Evolutionary conservation across 2,113 vertebrate genomes (phyloP).

Genomic region (Chaetops frenatus): DNA sequence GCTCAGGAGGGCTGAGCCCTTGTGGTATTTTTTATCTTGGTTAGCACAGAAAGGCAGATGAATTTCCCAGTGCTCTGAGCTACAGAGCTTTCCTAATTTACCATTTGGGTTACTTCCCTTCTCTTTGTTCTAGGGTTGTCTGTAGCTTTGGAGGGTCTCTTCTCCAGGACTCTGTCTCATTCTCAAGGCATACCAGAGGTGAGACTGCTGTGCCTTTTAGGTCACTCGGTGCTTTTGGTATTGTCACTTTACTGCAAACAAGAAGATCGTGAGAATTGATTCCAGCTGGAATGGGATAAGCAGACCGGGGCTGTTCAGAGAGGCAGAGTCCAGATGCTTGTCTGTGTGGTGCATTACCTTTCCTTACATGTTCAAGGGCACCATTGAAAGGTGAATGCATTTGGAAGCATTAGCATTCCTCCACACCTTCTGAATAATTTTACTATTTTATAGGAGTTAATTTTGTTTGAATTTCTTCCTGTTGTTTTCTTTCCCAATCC

Average conservation of each 20-base stretch:
- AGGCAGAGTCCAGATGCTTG: slow-evolving; percentile 18
- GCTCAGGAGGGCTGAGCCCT: background rate
- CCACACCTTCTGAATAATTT: slow-evolving; percentile 16
- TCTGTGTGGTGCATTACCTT: slow-evolving; percentile 12
- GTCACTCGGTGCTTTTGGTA: background rate
- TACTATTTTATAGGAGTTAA: slow-evolving; percentile 2
- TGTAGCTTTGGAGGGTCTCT: background rate
- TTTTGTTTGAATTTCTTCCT: slow-evolving; percentile 44
- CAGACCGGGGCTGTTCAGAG: background rate
- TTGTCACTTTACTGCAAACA: background rate
- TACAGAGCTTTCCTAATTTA: background rate
- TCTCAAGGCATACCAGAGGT: background rate
- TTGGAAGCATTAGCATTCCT: slow-evolving; percentile 31
- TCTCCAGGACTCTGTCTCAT: background rate
- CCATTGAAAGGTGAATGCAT: background rate
- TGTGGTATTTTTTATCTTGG: background rate
- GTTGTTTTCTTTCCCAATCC: slow-evolving; percentile 15
- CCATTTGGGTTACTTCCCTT: background rate
- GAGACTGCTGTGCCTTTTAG: background rate
- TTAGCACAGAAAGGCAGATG: background rate
- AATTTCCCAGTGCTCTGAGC: background rate
- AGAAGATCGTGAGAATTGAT: background rate
- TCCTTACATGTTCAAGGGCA: background rate
- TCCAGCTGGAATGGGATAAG: background rate
- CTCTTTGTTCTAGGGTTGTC: background rate